Evolutionary conservation across 1,140 invertebrate genomes (phyloP), one percentile per base, ranked within the genome.

Genomic region (Batillaria attramentaria): DNA sequence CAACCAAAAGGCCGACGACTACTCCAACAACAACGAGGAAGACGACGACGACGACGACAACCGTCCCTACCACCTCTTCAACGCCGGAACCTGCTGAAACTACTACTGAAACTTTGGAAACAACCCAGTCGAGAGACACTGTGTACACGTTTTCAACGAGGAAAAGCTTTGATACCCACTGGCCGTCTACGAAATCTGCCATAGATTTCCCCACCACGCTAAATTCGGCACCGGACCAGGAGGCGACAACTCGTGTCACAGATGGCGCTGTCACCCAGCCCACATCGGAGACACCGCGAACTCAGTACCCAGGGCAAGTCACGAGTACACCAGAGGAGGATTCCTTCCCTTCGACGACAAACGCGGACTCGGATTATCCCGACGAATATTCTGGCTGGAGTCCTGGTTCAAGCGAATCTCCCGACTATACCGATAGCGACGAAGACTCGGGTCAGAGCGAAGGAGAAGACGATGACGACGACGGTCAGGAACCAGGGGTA

Each of bases 41-140:
- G 54, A 70, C 43, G 41, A 18, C 46, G 31, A 54, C 31, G 5
- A 46, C 65, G 35, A 66, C 50, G n/a, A 77, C 74, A 50, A 76
- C 31, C 31, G 28, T 10, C 10, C 18, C 18, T 4, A 50, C 75
- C 20, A 62, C 50, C 8, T 18, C 62, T 50, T 10, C 73, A 28
- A 60, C 70, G 37, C 31, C 68, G 20, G n/a, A n/a, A n/a, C n/a
- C n/a, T n/a, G n/a, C n/a, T n/a, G n/a, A n/a, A n/a, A 65, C 68
- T n/a, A 65, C 77, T 65, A 28, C 28, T 41, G 41, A n/a, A 41
- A 66, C 78, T 5, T 2, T 43, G 31, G 5, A 13, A n/a, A 37
- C 46, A 31, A 65, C 79, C 31, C 46, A 28, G 8, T n/a, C 74
- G 13, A 42, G n/a, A 41, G 65, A 41, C 24, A 60, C 74, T 24